Percentiles rank a stretch among this genome's conserved stretches.
Conservation (phyloP, 2,888 invertebrate species). For the Hemicrepidius hirtus region DNA sequence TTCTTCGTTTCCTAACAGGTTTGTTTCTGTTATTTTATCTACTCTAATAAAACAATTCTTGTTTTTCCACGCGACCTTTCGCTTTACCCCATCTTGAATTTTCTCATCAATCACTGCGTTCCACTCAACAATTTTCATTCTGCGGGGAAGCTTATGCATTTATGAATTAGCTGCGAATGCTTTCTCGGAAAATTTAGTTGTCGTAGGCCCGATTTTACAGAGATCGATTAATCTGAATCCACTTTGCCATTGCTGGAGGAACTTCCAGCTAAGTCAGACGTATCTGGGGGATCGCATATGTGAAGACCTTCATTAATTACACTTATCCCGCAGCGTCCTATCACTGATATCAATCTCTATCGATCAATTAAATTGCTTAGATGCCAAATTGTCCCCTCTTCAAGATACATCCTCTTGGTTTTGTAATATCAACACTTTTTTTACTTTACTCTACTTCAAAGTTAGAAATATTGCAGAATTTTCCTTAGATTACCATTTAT, state of each 20-base stretch:
- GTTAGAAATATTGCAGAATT: neutral
- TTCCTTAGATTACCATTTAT: neutral
- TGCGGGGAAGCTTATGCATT: neutral
- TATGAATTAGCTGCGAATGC: neutral
- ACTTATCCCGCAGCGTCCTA: constrained; percentile 54
- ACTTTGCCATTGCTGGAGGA: neutral
- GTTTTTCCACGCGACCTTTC: constrained; percentile 4
- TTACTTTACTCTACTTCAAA: neutral
- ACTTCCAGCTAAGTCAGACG: constrained; percentile 30
- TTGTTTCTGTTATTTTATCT: constrained; percentile 25
- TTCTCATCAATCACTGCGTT: neutral
- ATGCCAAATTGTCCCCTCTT: constrained; percentile 7
- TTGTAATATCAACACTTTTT: neutral
- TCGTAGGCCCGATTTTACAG: neutral
- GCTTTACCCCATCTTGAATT: neutral
- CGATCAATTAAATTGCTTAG: constrained; percentile 54
- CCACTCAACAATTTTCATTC: neutral
- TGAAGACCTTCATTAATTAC: constrained; percentile 55
- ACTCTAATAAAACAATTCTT: constrained; percentile 12
- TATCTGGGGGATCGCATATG: constrained; percentile 39
- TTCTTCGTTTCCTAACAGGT: constrained; percentile 26
- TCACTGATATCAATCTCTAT: constrained; percentile 56
- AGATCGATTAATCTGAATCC: constrained; percentile 7
- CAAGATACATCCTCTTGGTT: neutral
- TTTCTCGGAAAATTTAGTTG: neutral